Evolutionary conservation across 2,797 vertebrate species (phyloP), one percentile per base, ranked within the genome.

Genomic region (Oryzias sinensis): DNA sequence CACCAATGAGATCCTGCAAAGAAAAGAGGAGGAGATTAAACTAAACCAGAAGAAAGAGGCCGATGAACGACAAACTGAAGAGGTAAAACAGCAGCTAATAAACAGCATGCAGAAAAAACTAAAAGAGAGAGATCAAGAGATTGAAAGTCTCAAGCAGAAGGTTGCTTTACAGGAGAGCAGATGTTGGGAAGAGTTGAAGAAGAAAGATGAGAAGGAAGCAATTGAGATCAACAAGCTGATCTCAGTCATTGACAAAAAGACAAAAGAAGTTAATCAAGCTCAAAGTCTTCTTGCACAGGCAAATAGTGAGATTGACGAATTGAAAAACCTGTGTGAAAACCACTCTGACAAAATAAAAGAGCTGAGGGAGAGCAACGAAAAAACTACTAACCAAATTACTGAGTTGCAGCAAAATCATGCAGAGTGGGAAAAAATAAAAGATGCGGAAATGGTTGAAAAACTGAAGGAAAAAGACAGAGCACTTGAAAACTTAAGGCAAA

Each of bases 381-480:
- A 14, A 3, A 71, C 75, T 51, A 49, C 14, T 0, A 40, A 43
- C 9, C 43, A 55, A 16, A 53, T 86, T 3, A 1, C 6, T 0
- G 69, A 81, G 43, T 44, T 65, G 17, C 62, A 74, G 65, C 48
- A 50, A 43, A 15, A 0, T 4, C 73, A 65, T 27, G 44, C 45
- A 7, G 81, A 88, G 51, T 55, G 72, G n/a, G 70, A 74, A 8
- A 71, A 40, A 9, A 43, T 46, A 22, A 81, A 43, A 47, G 67
- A 77, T 3, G 51, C 29, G 0, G 84, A 87, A 33, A 68, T 59
- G n/a, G 29, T 7, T 45, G 69, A 69, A 5, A 82, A 56, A 42
- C 43, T 90, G 15, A 51, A 59, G 40, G 72, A 72, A 58, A 91
- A 83, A 62, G 83, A 85, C 0, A 43, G 47, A 5, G 69, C 81